These are phyloP conservation scores for Triplophysa dalaica DNA, from an alignment of 2,113 vertebrate genomes.

Conservation along the genomic window DNA sequence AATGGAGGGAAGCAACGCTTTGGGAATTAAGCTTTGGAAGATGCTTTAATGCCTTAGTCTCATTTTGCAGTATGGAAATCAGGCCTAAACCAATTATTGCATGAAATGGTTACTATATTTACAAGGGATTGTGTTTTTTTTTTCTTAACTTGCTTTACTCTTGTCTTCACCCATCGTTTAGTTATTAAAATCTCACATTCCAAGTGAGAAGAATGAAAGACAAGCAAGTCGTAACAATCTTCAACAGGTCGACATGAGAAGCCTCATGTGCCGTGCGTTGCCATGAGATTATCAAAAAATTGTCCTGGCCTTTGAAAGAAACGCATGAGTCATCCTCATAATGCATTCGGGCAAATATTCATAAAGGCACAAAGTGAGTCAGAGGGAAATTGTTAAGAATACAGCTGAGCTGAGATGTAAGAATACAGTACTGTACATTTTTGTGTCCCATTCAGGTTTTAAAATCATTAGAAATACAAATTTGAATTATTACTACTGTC, in stretches of 20 bases:
- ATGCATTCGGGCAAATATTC: conserved; percentile 6
- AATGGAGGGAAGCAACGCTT: conserved; percentile 29
- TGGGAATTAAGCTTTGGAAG: conserved; percentile 26
- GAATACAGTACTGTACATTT: too few species aligned
- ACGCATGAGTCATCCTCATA: conserved; percentile 9
- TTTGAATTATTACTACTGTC: too few species aligned
- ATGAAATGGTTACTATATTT: conserved; percentile 27
- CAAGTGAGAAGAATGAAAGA: background rate
- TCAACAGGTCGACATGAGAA: conserved; percentile 3
- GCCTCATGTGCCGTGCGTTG: background rate
- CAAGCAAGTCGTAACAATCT: conserved; percentile 8
- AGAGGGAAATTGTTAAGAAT: conserved; percentile 16
- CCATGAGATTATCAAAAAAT: conserved; percentile 26
- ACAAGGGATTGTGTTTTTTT: conserved; percentile 17
- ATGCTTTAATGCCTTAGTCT: conserved; percentile 27
- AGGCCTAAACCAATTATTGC: conserved; percentile 39
- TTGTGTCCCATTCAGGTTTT: too few species aligned
- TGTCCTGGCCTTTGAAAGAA: background rate
- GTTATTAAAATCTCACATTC: background rate
- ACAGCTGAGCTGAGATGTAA: background rate
- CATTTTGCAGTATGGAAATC: conserved; percentile 41
- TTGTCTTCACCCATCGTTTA: conserved; percentile 14
- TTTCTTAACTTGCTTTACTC: conserved; percentile 6
- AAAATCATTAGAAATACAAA: too few species aligned
- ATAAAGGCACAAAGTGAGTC: conserved; percentile 26